Conservation (phyloP, 2,888 invertebrate genomes). For the Heteromyza rotundicornis region DNA sequence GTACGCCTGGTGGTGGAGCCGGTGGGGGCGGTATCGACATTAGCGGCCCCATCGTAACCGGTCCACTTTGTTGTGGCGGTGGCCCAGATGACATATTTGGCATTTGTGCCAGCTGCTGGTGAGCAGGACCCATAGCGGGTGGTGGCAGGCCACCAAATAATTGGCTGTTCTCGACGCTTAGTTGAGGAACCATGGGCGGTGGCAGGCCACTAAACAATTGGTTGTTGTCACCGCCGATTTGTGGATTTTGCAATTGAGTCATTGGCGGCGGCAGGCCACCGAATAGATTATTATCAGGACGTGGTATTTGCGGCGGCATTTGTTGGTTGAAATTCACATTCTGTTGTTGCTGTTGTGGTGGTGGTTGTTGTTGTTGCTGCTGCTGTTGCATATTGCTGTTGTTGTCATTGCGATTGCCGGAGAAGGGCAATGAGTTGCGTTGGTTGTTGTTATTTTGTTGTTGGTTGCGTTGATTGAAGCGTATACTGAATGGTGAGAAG, state of each 20-base stretch:
- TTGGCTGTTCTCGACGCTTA: too few relatives aligned
- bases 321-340: slow-evolving; percentile 26
- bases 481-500: slow-evolving; percentile 49
- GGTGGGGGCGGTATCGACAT: slow-evolving; percentile 53
- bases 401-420: slow-evolving; percentile 18
- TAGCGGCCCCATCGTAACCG: slow-evolving; percentile 36
- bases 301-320: slow-evolving; percentile 25
- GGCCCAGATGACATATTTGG: too few relatives aligned
- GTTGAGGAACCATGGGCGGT: slow-evolving; percentile 35
- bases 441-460: slow-evolving; percentile 36
- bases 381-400: slow-evolving; percentile 31
- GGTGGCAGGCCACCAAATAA: slow-evolving; percentile 47
- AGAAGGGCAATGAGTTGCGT: slow-evolving; percentile 39
- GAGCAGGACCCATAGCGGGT: slow-evolving; percentile 26
- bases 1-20: slow-evolving; percentile 55
- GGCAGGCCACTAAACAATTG: slow-evolving; percentile 46
- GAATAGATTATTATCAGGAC: slow-evolving; percentile 21
- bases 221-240: too few relatives aligned
- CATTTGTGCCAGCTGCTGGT: slow-evolving; percentile 15
- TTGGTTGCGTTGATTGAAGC: slow-evolving; percentile 50
- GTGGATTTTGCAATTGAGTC: slow-evolving; percentile 15
- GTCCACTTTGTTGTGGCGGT: slow-evolving; percentile 21
- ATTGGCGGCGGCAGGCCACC: slow-evolving; percentile 31
- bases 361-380: slow-evolving; percentile 29
- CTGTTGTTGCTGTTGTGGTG: slow-evolving; percentile 28